phyloP scores from a whole-genome alignment of 2,113 vertebrate genomes.

The Oncorhynchus tshawytscha region DNA sequence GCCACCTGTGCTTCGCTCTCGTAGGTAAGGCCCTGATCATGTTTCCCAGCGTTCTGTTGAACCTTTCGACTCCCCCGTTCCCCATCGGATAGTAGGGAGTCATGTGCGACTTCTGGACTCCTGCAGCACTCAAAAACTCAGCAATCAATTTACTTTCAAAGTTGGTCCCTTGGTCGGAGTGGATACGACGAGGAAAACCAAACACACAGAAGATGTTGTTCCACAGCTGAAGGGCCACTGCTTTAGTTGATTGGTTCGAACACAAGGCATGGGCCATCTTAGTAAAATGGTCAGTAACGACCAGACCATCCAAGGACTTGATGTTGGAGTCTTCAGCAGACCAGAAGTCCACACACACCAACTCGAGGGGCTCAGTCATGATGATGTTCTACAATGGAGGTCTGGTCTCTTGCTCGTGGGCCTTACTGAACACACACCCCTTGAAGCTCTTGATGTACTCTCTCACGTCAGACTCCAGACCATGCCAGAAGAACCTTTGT shows the following conservation, averaged over 20 bases:
- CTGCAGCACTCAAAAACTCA: not conserved
- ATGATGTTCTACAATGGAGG: no score
- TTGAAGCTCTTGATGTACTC: no score
- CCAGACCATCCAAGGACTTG: slow-evolving; percentile 18
- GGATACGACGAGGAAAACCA: not conserved
- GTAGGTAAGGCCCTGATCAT: no score
- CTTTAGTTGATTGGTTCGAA: slow-evolving; percentile 14
- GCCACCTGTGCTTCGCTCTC: no score
- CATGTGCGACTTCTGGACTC: no score
- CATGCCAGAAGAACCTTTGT: no score
- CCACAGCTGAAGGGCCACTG: slow-evolving; percentile 3
- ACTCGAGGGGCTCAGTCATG: not conserved
- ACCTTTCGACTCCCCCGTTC: no score
- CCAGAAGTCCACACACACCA: slow-evolving; percentile 13
- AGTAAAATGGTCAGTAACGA: slow-evolving; percentile 26
- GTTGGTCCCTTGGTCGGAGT: slow-evolving; percentile 5
- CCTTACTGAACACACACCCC: no score
- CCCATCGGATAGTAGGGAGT: no score
- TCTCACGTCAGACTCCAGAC: no score
- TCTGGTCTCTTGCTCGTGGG: no score
- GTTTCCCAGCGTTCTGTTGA: no score
- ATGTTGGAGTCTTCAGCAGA: slow-evolving; percentile 9
- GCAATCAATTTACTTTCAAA: slow-evolving; percentile 4
- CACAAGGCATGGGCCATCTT: slow-evolving; percentile 18
- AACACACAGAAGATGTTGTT: slow-evolving; percentile 14